Evolutionary conservation across 2,113 vertebrate genomes (phyloP).

Genomic region (Upupa epops): DNA sequence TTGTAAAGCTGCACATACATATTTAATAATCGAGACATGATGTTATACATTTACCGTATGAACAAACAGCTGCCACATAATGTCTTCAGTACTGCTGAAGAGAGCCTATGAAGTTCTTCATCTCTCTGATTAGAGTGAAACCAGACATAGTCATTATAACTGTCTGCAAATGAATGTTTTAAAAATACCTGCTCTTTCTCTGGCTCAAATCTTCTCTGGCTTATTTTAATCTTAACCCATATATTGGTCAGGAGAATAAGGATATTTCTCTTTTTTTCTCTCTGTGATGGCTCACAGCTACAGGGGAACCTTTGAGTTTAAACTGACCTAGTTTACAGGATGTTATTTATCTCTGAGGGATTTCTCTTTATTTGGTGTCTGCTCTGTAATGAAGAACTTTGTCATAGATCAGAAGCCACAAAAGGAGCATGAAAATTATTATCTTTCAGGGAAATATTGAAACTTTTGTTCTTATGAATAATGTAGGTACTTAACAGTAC

Average conservation of each 20-base stretch:
- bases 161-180: conserved; percentile 53
- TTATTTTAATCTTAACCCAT: conserved; percentile 42
- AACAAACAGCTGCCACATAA: conserved; percentile 50
- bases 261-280: not conserved
- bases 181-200: conserved; percentile 25
- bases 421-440: not conserved
- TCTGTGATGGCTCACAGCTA: not conserved
- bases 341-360: conserved; percentile 21
- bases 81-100: conserved; percentile 27
- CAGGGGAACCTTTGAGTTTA: not conserved
- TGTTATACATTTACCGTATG: conserved; percentile 33
- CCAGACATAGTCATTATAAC: conserved; percentile 34
- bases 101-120: conserved; percentile 21
- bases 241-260: conserved; percentile 37
- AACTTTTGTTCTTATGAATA: conserved; percentile 32
- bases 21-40: conserved; percentile 45
- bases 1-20: conserved; percentile 51
- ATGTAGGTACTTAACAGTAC: not conserved
- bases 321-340: conserved; percentile 57
- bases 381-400: conserved; percentile 18
- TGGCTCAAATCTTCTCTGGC: not conserved
- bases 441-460: not conserved
- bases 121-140: conserved; percentile 47
- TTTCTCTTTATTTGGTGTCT: conserved; percentile 20
- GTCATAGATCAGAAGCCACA: not conserved